Conservation (phyloP, 2,888 invertebrate species). For the Malachius bipustulatus region DNA sequence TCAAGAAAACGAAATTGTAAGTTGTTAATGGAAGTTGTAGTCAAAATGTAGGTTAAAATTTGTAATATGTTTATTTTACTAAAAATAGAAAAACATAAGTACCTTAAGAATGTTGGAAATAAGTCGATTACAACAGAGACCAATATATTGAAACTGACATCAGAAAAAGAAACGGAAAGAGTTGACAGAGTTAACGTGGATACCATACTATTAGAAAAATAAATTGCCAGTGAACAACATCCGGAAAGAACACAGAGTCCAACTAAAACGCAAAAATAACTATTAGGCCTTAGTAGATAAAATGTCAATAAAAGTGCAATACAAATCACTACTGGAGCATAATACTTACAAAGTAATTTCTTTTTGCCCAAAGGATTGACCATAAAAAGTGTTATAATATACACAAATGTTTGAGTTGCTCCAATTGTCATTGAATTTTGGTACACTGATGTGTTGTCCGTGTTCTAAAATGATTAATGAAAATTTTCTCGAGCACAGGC, state of each 20-base stretch:
- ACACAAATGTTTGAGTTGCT: conserved; percentile 48
- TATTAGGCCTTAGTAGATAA: too few species aligned
- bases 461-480: conserved; percentile 29
- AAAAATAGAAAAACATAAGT: conserved; percentile 29
- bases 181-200: conserved; percentile 46
- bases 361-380: conserved; percentile 44
- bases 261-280: conserved; percentile 22
- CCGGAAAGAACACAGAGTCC: conserved; percentile 28
- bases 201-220: conserved; percentile 42
- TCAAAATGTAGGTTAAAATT: too few species aligned
- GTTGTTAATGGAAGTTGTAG: too few species aligned
- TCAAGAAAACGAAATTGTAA: too few species aligned
- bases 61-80: too few species aligned
- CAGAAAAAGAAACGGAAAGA: conserved; percentile 41
- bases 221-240: conserved; percentile 41
- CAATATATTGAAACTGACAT: conserved; percentile 47
- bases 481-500: too few species aligned
- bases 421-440: conserved; percentile 58
- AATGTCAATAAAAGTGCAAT: conserved; percentile 2
- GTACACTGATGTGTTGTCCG: conserved; percentile 41
- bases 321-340: conserved; percentile 3
- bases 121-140: conserved; percentile 51
- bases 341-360: conserved; percentile 39
- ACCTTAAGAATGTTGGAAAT: conserved; percentile 56
- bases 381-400: conserved; percentile 45